Base-by-base conservation (phyloP, 2,113 vertebrate genomes). In the Solea senegalensis region DNA sequence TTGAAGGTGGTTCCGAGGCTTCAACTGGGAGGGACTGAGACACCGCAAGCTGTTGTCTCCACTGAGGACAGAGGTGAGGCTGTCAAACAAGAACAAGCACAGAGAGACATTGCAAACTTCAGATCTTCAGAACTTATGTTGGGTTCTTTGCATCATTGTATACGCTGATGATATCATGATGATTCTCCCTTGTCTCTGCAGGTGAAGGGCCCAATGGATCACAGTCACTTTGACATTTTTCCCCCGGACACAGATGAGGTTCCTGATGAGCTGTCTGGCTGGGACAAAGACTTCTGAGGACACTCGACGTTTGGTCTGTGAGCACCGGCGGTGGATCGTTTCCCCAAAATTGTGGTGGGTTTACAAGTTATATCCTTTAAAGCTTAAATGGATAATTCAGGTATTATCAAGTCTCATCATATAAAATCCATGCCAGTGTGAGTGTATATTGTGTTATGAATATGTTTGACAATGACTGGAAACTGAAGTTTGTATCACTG, bases 1-100 rank as follows among this genome's bases (percentile, higher is more conserved):
- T 63, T 70, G 7, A 41, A 95, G 94, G 69, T 94, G 94, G 94
- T 95, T 94, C 79, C 93, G 94, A 74, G 94, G 93, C 15, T 94
- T 94, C 60, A 93, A 94, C 86, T 95, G 94, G 94, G 92, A 94
- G 15, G 94, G 94, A 44, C 65, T 95, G 41, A 88, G 92, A 63
- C 60, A 59, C n/a, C 86, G 70, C 10, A 92, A 92, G 72, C 86
- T 94, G 55, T 27, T 7, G 7, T 95, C 94, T 48, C 88, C 93
- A 11, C 84, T 95, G n/a, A 92, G 59, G 60, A 92, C 91, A 88
- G 91, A 94, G 93, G 94, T 94, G 52, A 86, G 53, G 44, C 1
- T 3, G 7, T 46, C 11, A 64, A 0, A 51, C 4, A 10, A 12
- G 11, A 9, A 9, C 4, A 10, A 48, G 11, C 3, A 45, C 11